Conservation (phyloP, 2,113 vertebrate species). For the Eleginops maclovinus region DNA sequence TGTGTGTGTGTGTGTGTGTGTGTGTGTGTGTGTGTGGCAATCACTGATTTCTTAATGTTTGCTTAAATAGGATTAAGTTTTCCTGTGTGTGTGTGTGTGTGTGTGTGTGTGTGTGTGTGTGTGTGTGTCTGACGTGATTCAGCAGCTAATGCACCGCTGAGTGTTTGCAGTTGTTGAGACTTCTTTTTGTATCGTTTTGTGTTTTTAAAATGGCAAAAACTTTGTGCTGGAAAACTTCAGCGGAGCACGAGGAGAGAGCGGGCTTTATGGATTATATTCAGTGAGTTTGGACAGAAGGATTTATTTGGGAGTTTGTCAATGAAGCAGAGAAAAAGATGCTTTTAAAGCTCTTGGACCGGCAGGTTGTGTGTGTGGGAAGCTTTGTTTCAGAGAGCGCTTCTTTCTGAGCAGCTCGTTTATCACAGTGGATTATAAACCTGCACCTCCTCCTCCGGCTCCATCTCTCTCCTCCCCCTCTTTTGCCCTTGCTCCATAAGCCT, state of each 20-base stretch:
- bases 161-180: slow-evolving; percentile 50
- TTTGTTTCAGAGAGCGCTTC: slow-evolving; percentile 51
- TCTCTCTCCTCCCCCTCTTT: slow-evolving; percentile 64
- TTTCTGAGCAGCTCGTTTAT: slow-evolving; percentile 40
- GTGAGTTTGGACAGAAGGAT: slow-evolving; percentile 40
- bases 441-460: slow-evolving; percentile 55
- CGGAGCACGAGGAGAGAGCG: background rate
- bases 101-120: slow-evolving; percentile 56
- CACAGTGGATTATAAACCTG: slow-evolving; percentile 43
- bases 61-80: slow-evolving; percentile 42
- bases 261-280: slow-evolving; percentile 25
- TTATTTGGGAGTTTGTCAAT: slow-evolving; percentile 24
- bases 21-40: slow-evolving; percentile 24
- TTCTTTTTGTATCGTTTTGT: slow-evolving; percentile 21
- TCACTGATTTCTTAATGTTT: slow-evolving; percentile 55
- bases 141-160: slow-evolving; percentile 39
- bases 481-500: slow-evolving; percentile 68
- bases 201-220: slow-evolving; percentile 21
- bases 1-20: slow-evolving; percentile 23
- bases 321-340: slow-evolving; percentile 7
- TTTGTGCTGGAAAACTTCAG: slow-evolving; percentile 24
- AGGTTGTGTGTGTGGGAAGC: slow-evolving; percentile 41
- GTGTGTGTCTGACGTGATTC: slow-evolving; percentile 60
- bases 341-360: slow-evolving; percentile 37
- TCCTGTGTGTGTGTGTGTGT: slow-evolving; percentile 31